Percentiles rank a stretch among this genome's conserved stretches.
These are phyloP conservation scores for Hiodon tergisus DNA, from an alignment of 2,113 vertebrate species.

Conservation along the genomic window DNA sequence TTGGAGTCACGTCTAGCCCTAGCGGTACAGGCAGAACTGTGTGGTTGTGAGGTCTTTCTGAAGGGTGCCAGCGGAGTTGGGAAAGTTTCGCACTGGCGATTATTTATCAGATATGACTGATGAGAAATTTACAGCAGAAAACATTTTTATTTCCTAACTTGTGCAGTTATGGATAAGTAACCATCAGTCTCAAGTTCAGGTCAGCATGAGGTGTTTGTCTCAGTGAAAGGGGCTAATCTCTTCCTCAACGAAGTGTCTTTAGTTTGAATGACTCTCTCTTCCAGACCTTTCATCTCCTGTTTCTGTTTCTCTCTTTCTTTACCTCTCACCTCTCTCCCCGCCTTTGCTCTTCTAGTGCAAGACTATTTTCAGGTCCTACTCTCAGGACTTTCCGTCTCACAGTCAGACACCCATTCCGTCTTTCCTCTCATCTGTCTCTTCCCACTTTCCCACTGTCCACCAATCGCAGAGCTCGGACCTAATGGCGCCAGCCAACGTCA, in stretches of 20 bases:
- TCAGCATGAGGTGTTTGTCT: not conserved
- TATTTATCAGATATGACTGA: too few relatives aligned
- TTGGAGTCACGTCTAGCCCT: too few relatives aligned
- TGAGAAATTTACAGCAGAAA: too few relatives aligned
- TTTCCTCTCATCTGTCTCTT: conserved; percentile 70
- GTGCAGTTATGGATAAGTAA: not conserved
- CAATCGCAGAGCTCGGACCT: conserved; percentile 76
- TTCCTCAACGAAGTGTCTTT: conserved; percentile 2
- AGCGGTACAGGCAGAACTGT: too few relatives aligned
- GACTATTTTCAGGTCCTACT: conserved; percentile 77
- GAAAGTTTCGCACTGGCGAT: too few relatives aligned
- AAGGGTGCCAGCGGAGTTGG: too few relatives aligned
- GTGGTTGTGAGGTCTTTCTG: too few relatives aligned
- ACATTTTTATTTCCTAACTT: too few relatives aligned
- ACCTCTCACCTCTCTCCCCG: conserved; percentile 37
- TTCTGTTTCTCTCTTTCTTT: conserved; percentile 37
- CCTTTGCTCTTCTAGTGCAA: conserved; percentile 58
- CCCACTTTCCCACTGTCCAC: conserved; percentile 69
- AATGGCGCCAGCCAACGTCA: conserved; percentile 66
- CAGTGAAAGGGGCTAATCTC: not conserved
- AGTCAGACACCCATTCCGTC: conserved; percentile 62
- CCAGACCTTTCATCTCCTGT: conserved; percentile 40
- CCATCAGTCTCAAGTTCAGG: not conserved
- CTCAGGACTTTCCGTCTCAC: conserved; percentile 73
- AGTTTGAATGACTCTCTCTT: conserved; percentile 12